Evolutionary conservation across 1,140 invertebrate genomes (phyloP).

Genomic region (Leptopilina boulardi): DNA sequence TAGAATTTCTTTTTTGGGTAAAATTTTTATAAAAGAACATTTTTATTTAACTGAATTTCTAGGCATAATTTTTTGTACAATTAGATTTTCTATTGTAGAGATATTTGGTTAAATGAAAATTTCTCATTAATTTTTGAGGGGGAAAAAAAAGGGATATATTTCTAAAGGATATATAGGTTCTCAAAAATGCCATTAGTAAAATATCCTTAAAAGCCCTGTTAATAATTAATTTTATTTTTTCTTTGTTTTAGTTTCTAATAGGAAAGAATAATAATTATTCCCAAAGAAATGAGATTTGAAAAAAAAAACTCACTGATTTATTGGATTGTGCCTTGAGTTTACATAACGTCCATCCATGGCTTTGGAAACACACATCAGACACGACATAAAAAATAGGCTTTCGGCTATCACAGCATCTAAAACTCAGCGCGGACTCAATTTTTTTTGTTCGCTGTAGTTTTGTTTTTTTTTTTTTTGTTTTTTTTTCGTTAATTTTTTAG

Average conservation of each 20-base stretch:
- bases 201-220: not conserved
- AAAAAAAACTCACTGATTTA: constrained; percentile 60
- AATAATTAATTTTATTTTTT: constrained; percentile 1
- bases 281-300: constrained; percentile 46
- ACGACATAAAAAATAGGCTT: constrained; percentile 59
- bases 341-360: constrained; percentile 65
- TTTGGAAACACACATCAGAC: constrained; percentile 69
- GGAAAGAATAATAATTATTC: constrained; percentile 36
- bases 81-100: no score
- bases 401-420: constrained; percentile 31
- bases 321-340: constrained; percentile 58
- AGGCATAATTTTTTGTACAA: no score
- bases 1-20: no score
- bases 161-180: not conserved
- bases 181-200: not conserved
- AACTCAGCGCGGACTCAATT: constrained; percentile 20
- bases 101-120: no score
- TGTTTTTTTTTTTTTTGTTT: not conserved
- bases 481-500: not conserved
- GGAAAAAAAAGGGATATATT: no score
- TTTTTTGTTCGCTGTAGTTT: constrained; percentile 19
- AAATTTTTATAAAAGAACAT: no score
- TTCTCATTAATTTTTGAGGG: no score
- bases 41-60: no score
- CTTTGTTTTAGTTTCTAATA: constrained; percentile 7